Evolutionary conservation across 2,797 vertebrate species (phyloP).

Genomic region (Liparis tanakae): DNA sequence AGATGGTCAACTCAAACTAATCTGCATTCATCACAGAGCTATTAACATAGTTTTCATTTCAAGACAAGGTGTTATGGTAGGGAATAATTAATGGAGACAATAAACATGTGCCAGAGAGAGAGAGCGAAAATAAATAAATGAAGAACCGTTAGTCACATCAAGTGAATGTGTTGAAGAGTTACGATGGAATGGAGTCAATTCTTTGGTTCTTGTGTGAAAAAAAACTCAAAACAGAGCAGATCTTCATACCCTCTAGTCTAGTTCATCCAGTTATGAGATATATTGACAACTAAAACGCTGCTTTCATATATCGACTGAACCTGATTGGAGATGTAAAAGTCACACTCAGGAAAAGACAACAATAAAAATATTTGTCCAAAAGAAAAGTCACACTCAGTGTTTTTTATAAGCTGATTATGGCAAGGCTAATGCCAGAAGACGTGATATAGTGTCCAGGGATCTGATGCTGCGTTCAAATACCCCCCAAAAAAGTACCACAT

Average conservation of each 20-base stretch:
- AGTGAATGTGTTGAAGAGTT: slow-evolving; percentile 39
- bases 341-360: too few species aligned
- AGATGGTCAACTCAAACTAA: slow-evolving; percentile 6
- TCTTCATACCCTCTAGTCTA: slow-evolving; percentile 56
- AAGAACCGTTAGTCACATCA: slow-evolving; percentile 24
- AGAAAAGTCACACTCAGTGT: slow-evolving; percentile 11
- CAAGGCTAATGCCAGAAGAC: slow-evolving; percentile 22
- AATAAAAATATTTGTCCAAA: too few species aligned
- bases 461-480: too few species aligned
- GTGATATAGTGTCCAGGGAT: slow-evolving; percentile 10
- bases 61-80: not conserved
- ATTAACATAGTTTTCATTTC: slow-evolving; percentile 17
- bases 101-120: slow-evolving; percentile 14
- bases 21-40: slow-evolving; percentile 32
- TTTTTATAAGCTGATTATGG: slow-evolving; percentile 8
- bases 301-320: slow-evolving; percentile 28
- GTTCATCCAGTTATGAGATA: slow-evolving; percentile 27
- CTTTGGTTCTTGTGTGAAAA: slow-evolving; percentile 74
- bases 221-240: slow-evolving; percentile 20
- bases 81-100: not conserved
- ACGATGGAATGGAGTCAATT: slow-evolving; percentile 58
- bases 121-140: slow-evolving; percentile 1
- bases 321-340: slow-evolving; percentile 21
- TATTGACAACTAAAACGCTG: slow-evolving; percentile 37
- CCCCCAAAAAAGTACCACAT: not conserved